Conservation (phyloP, 2,797 vertebrate species). For the Lophotriccus pileatus region DNA sequence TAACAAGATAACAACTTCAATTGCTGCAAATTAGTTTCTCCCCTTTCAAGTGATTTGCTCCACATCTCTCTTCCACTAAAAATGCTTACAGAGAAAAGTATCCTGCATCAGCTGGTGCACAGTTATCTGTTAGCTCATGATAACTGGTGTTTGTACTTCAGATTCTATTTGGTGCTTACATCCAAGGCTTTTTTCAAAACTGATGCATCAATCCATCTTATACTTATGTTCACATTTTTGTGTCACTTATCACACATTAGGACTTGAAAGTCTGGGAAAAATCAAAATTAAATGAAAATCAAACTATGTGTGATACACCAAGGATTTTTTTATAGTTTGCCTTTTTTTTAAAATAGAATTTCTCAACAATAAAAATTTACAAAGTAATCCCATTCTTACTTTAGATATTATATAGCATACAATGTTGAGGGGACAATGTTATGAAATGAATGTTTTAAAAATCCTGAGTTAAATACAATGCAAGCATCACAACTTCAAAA, state of each 20-base stretch:
- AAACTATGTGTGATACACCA: not conserved
- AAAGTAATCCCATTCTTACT: not conserved
- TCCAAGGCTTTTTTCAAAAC: not conserved
- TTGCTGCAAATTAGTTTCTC: not conserved
- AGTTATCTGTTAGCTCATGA: not conserved
- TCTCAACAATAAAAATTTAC: not conserved
- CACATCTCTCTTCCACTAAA: not conserved
- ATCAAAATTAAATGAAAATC: not conserved
- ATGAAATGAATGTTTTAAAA: not conserved
- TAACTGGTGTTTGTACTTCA: not conserved
- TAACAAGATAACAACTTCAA: not conserved
- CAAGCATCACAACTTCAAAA: not conserved
- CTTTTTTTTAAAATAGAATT: not conserved
- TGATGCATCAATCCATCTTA: not conserved
- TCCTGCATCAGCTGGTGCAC: not conserved
- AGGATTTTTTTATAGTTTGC: not conserved
- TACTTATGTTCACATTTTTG: not conserved
- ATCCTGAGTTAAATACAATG: not conserved
- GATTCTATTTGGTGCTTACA: not conserved
- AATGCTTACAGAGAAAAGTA: not conserved
- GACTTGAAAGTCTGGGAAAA: not conserved
- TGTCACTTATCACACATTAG: not conserved
- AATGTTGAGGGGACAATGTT: not conserved
- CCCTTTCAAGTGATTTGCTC: not conserved
- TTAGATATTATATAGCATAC: not conserved